phyloP scores from a whole-genome alignment of 2,888 invertebrate species.

The Syritta pipiens region DNA sequence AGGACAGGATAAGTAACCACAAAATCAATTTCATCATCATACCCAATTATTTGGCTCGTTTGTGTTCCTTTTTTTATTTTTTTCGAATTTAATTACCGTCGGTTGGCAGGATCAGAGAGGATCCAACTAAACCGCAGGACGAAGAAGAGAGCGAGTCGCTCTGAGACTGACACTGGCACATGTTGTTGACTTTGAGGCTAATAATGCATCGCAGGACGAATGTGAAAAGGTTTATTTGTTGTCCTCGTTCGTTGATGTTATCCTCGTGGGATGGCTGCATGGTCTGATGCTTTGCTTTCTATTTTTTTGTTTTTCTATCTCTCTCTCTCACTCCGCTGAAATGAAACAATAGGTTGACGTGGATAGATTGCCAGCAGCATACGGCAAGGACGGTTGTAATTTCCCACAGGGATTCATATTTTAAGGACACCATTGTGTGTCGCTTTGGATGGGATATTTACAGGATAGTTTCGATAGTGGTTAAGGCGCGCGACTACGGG shows the following conservation, averaged over 20 bases:
- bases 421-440: too few species aligned
- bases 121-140: background rate
- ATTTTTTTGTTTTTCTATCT: background rate
- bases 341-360: constrained; percentile 7
- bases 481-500: too few species aligned
- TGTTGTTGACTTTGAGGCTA: constrained; percentile 5
- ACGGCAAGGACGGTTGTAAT: background rate
- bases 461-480: too few species aligned
- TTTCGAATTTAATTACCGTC: background rate
- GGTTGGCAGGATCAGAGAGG: background rate
- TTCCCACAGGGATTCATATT: background rate
- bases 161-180: constrained; percentile 8
- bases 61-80: background rate
- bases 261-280: background rate
- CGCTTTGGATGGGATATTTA: too few species aligned
- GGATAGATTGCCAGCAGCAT: constrained; percentile 5
- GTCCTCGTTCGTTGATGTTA: constrained; percentile 4
- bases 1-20: too few species aligned
- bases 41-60: background rate
- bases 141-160: background rate
- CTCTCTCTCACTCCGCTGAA: too few species aligned
- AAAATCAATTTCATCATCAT: background rate
- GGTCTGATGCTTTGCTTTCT: background rate
- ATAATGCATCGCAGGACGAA: background rate
- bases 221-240: background rate